Conservation (phyloP, 1,140 invertebrate genomes). For the Pseudomyrmex gracilis region DNA sequence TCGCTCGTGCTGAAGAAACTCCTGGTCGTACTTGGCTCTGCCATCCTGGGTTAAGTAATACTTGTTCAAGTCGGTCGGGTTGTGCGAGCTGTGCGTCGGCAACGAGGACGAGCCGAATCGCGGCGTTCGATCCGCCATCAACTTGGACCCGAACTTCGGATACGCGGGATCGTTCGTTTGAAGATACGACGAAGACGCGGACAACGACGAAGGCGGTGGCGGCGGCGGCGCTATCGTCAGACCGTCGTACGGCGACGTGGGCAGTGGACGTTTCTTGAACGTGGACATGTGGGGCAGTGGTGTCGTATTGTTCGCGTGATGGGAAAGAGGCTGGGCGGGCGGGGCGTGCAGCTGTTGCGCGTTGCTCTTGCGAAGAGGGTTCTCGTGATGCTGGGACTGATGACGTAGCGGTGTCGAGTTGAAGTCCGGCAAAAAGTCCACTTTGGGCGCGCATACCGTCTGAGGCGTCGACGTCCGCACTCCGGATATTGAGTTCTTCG, state of each 20-base stretch:
- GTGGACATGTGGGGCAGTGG: constrained; percentile 82
- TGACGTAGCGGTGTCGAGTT: constrained; percentile 82
- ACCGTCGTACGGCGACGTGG: constrained; percentile 74
- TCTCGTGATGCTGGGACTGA: constrained; percentile 66
- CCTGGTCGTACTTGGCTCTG: constrained; percentile 60
- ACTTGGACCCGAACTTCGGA: constrained; percentile 68
- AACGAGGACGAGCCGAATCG: constrained; percentile 58
- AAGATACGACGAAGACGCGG: constrained; percentile 71
- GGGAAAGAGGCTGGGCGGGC: constrained; percentile 60
- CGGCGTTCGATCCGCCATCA: constrained; percentile 62
- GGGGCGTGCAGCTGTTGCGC: constrained; percentile 72
- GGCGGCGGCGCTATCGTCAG: constrained; percentile 60
- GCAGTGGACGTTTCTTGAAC: constrained; percentile 83
- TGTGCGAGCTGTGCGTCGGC: constrained; percentile 69
- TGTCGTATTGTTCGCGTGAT: constrained; percentile 67
- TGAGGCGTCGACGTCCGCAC: constrained; percentile 79
- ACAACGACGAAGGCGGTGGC: constrained; percentile 55
- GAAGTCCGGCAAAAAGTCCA: constrained; percentile 90
- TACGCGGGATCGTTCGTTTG: constrained; percentile 67
- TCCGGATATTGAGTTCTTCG: constrained; percentile 58
- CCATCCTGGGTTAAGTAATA: constrained; percentile 74
- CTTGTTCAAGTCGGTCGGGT: constrained; percentile 76
- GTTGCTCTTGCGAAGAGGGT: constrained; percentile 68
- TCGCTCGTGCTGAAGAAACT: constrained; percentile 59
- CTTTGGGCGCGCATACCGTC: constrained; percentile 87